A percentile compares a stretch with the other conserved stretches of the same genome.
These are phyloP conservation scores for Drosophila nebulosa DNA, from an alignment of 1,140 invertebrate genomes.

Conservation along the genomic window DNA sequence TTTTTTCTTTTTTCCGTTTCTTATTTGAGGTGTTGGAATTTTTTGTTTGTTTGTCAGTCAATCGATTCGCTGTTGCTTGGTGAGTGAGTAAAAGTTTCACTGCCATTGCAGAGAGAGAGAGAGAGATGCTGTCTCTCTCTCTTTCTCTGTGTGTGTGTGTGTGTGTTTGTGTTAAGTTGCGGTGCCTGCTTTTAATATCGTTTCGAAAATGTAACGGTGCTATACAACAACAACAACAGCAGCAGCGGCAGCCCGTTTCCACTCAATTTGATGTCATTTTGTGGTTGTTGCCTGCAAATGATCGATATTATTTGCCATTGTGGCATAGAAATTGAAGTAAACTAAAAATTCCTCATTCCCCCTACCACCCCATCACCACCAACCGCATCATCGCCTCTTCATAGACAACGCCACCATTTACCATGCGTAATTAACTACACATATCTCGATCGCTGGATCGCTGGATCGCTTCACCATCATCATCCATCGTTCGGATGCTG, in stretches of 20 bases:
- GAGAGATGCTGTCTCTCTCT: constrained; percentile 29
- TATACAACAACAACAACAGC: background rate
- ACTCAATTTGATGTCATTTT: constrained; percentile 51
- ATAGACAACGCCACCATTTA: background rate
- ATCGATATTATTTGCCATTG: constrained; percentile 77
- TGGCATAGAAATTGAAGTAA: constrained; percentile 70
- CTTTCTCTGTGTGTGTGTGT: constrained; percentile 7
- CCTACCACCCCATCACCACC: background rate
- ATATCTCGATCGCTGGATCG: constrained; percentile 48
- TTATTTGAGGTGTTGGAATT: constrained; percentile 42
- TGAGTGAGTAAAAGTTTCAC: constrained; percentile 51
- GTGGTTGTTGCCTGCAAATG: constrained; percentile 48
- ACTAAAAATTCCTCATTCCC: too few relatives aligned
- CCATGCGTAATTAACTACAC: constrained; percentile 72
- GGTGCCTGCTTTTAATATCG: constrained; percentile 26
- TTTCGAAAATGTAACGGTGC: constrained; percentile 67
- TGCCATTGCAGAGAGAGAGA: constrained; percentile 40
- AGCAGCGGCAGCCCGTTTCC: constrained; percentile 27
- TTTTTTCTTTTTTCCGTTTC: constrained; percentile 9
- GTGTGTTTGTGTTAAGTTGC: constrained; percentile 33
- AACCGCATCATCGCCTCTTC: background rate
- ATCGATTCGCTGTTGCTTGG: constrained; percentile 17
- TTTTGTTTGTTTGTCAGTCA: constrained; percentile 50
- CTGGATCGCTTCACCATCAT: constrained; percentile 14
- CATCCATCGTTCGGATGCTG: constrained; percentile 44